Base-by-base conservation (phyloP, 2,888 invertebrate species). In the Frankliniella intonsa region DNA sequence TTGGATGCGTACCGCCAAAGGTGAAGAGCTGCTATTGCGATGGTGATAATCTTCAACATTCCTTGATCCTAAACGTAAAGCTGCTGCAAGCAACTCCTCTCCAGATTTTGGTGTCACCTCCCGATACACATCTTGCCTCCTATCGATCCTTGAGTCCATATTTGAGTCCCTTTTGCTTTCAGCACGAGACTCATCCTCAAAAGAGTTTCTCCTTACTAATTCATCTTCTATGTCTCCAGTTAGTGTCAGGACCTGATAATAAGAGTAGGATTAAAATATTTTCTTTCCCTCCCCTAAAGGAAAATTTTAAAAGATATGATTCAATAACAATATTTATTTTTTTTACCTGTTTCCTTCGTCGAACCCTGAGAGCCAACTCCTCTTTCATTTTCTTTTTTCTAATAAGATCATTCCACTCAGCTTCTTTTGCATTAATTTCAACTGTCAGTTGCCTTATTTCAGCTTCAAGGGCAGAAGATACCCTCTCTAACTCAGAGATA, bases 21-120 rank as follows among this genome's bases (percentile, higher is more conserved):
- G 69, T 25, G 69, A 76, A 25, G 69, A 76, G 69, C 69, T 22
- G 69, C 25, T 76, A 76, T 25, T 76, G 69, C 69, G 69, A 76
- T 76, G 69, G 25, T 76, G 69, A 76, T 76, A 76, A 25, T 76
- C 69, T 76, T 76, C 69, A 76, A 76, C 69, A 25, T 76, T 76
- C 12, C 69, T 76, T 25, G 69, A 76, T 9, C 69, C 69, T 76
- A 76, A 25, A 76, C 69, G 69, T 12, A 76, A 25, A 3, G 69
- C 69, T 25, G 25, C 69, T 2, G 69, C 69, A 22, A 76, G 25
- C 12, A 76, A 25, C 12, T 76, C 69, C 25, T 76, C 69, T 76
- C n/a, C 55, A 3, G 19, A 17, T 19, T 62, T 76, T 76, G 22
- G 22, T 11, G 69, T 12, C n/a, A 76, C 69, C 12, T 76, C 69